Evolutionary conservation across 2,888 invertebrate species (phyloP).

Genomic region (Dasysyrphus tricinctus): DNA sequence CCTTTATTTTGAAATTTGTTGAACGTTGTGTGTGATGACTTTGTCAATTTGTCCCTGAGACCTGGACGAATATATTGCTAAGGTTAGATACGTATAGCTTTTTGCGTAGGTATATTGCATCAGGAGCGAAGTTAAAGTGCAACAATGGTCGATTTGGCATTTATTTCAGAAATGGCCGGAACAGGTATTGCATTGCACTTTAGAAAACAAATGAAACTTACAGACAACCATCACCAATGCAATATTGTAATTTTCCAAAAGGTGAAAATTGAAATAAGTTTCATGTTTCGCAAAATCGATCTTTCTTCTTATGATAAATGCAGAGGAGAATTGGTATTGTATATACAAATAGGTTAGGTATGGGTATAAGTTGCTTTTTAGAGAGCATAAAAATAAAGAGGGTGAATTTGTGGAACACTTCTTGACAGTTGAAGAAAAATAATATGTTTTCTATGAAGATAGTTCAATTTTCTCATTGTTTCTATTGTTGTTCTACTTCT

Average conservation of each 20-base stretch:
- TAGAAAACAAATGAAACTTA: constrained; percentile 46
- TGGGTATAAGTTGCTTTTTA: not conserved
- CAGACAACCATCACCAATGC: constrained; percentile 36
- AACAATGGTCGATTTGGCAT: constrained; percentile 48
- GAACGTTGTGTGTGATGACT: constrained; percentile 50
- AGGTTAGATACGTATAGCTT: not conserved
- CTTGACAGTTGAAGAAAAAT: not conserved
- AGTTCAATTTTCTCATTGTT: constrained; percentile 12
- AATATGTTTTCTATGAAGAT: not conserved
- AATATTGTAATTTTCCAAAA: constrained; percentile 50
- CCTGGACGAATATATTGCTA: constrained; percentile 37
- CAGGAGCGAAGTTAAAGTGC: constrained; percentile 19
- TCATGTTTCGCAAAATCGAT: constrained; percentile 52
- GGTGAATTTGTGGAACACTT: constrained; percentile 1
- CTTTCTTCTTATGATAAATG: constrained; percentile 17
- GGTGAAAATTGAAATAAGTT: constrained; percentile 66
- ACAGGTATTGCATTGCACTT: constrained; percentile 33
- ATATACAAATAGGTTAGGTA: not conserved
- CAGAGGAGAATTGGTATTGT: not conserved
- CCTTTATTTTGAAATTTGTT: constrained; percentile 51
- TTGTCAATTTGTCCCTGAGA: constrained; percentile 49
- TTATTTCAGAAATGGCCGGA: constrained; percentile 37
- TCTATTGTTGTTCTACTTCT: not conserved
- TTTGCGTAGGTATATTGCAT: not conserved
- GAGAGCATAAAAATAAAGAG: constrained; percentile 9